Percentiles rank a stretch among this genome's conserved stretches.
Evolutionary conservation across 2,797 vertebrate genomes (phyloP).

Genomic region (Yasuhikotakia modesta): DNA sequence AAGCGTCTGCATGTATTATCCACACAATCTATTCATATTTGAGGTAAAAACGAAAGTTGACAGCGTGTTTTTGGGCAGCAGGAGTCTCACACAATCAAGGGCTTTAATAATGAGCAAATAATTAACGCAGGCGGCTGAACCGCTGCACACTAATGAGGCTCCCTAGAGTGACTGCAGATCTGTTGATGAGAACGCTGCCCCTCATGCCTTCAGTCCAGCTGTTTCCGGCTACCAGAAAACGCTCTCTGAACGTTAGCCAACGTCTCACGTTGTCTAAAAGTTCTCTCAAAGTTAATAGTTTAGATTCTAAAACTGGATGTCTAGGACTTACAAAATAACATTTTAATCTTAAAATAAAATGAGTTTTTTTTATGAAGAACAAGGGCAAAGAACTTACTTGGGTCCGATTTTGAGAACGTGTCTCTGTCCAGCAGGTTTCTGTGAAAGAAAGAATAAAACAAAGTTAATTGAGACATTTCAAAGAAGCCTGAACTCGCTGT

Average conservation of each 20-base stretch:
- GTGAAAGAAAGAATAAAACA: slow-evolving; percentile 64
- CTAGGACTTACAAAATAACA: no score
- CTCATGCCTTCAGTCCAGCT: slow-evolving; percentile 44
- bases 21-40: background rate
- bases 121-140: slow-evolving; percentile 6
- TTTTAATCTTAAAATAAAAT: no score
- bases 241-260: no score
- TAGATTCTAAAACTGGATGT: no score
- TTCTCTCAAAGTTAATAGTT: no score
- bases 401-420: slow-evolving; percentile 98
- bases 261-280: no score
- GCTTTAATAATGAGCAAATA: background rate
- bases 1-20: no score
- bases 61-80: background rate
- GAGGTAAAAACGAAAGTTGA: background rate
- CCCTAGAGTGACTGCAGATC: slow-evolving; percentile 5
- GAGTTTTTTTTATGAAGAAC: background rate
- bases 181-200: slow-evolving; percentile 32
- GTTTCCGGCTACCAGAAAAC: background rate
- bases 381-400: slow-evolving; percentile 79
- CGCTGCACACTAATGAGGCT: slow-evolving; percentile 4
- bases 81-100: slow-evolving; percentile 23
- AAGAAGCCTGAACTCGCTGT: background rate
- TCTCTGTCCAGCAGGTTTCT: slow-evolving; percentile 98
- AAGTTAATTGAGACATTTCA: slow-evolving; percentile 22